These are phyloP conservation scores for Botia kubotai DNA, from an alignment of 2,797 vertebrate species.

Conservation along the genomic window DNA sequence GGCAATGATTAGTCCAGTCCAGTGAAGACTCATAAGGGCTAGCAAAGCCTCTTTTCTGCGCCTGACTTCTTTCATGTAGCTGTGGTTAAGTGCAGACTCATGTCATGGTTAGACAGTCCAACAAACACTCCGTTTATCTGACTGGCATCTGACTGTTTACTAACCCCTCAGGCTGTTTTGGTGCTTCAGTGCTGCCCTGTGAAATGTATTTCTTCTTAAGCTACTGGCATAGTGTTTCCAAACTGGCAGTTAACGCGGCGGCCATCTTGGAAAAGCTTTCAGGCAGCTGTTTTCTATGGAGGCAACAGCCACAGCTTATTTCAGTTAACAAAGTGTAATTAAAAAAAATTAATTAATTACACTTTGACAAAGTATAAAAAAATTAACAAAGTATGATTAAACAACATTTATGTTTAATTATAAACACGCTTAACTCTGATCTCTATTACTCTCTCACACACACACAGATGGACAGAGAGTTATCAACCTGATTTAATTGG, in stretches of 20 bases:
- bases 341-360: no score
- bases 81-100: conserved; percentile 49
- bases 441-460: no score
- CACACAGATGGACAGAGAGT: no score
- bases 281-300: background rate
- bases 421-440: no score
- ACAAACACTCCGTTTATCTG: conserved; percentile 30
- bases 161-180: conserved; percentile 13
- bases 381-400: no score
- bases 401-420: no score
- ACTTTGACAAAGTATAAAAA: no score
- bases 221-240: background rate
- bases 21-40: conserved; percentile 54
- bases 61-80: conserved; percentile 36
- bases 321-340: background rate
- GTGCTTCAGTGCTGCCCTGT: background rate
- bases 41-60: conserved; percentile 32
- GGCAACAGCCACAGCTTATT: no score
- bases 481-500: no score
- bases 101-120: conserved; percentile 51
- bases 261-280: no score
- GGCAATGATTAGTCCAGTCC: conserved; percentile 57
- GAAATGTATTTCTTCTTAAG: background rate
- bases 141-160: background rate
- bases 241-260: background rate